These are phyloP conservation scores for Euphonia xanthogaster DNA, from an alignment of 2,797 vertebrate genomes.

Conservation along the genomic window DNA sequence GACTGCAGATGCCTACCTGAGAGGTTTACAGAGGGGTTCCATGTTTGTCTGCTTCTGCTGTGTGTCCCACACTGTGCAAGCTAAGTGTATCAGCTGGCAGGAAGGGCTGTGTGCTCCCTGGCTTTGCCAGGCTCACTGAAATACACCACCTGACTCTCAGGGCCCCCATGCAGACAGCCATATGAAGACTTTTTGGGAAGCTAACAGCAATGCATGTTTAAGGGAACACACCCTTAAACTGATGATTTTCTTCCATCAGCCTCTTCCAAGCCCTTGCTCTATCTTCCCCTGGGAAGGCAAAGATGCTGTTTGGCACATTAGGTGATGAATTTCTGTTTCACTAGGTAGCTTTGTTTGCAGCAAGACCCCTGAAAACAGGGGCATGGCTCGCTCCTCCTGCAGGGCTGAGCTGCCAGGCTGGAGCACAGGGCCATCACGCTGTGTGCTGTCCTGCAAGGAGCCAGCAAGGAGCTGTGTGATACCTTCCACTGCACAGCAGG, in stretches of 20 bases:
- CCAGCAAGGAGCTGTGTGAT: neutral
- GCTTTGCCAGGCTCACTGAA: neutral
- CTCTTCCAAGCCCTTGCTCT: neutral
- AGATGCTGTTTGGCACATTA: neutral
- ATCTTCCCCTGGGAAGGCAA: neutral
- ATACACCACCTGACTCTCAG: neutral
- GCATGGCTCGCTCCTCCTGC: neutral
- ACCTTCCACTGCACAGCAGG: fast-evolving
- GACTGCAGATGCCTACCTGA: neutral
- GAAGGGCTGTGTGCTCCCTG: neutral
- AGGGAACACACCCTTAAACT: neutral
- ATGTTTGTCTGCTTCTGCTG: neutral
- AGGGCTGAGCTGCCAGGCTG: fast-evolving
- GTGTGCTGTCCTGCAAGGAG: fast-evolving
- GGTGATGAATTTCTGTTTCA: neutral
- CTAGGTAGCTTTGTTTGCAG: neutral
- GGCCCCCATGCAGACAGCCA: neutral
- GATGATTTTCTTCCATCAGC: neutral
- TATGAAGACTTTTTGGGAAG: neutral
- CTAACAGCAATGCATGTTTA: neutral
- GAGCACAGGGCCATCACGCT: fast-evolving
- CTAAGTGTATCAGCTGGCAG: neutral
- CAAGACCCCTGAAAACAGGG: neutral
- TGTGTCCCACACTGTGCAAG: neutral
- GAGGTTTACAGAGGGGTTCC: constrained; percentile 16